Evolutionary conservation across 2,888 invertebrate genomes (phyloP), one percentile per base, ranked within the genome.

Genomic region (Argynnis bischoffii): DNA sequence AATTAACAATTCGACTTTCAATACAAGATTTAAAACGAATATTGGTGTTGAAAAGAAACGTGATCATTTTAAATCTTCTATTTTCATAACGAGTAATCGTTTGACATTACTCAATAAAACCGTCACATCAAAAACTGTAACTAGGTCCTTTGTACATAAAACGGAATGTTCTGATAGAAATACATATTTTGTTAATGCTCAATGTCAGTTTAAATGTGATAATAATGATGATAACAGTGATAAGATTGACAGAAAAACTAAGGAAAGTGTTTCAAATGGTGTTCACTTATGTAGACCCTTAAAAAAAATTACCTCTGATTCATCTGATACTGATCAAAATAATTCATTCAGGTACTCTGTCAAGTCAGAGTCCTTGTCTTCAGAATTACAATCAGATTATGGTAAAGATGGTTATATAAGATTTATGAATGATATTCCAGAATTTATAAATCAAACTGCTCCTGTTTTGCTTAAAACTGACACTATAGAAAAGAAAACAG

Each of bases 101-200:
- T 75, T 91, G 69, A 90, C 89, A 67, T 77, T 91, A 69, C 85
- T 88, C 73, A 83, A 85, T 18, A 91, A 88, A 73, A 82, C 86
- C 31, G 78, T 90, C 67, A 77, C 79, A 73, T 90, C 92, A 15
- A 85, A 89, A 80, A 91, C 89, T 47, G 79, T 89, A 69, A 89
- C 86, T 18, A 83, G 92, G 69, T 77, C 84, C 41, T 54, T 76
- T 26, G 72, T 84, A 61, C 72, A 76, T 71, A 79, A 82, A 71
- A 78, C 77, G 18, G 79, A 79, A 73, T 74, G 75, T 61, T 70
- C 68, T 18, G 54, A 57, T 61, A 51, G 26, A 15, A 31, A 48
- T 59, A 48, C 6, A 13, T 57, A 15, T 47, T 31, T 48, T 1
- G 31, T 8, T 2, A 13, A 48, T 16, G 31, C 26, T 31, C 26